Evolutionary conservation across 2,113 vertebrate species (phyloP).

Genomic region (Ictalurus furcatus): DNA sequence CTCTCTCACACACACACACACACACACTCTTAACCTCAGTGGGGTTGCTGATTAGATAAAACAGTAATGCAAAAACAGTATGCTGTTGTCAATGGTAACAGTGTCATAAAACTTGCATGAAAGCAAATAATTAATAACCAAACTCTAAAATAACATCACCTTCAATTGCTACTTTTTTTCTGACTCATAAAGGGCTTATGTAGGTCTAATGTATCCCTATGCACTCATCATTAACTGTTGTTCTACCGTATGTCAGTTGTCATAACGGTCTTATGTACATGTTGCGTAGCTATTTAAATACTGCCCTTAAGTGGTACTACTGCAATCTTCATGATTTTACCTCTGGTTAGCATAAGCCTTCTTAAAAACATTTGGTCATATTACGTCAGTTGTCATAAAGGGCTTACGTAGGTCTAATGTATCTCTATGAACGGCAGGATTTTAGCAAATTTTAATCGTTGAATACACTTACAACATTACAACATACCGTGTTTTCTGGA

Average conservation of each 20-base stretch:
- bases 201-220: not conserved
- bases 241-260: too few species aligned
- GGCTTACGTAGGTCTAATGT: not conserved
- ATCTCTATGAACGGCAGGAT: not conserved
- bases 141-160: not conserved
- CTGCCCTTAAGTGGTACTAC: not conserved
- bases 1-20: slow-evolving; percentile 14
- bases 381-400: not conserved
- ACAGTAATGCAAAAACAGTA: not conserved
- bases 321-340: not conserved
- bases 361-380: too few species aligned
- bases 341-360: not conserved
- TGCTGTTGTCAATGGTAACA: not conserved
- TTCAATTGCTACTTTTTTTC: not conserved
- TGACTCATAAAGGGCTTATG: not conserved
- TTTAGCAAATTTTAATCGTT: not conserved
- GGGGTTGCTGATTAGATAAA: slow-evolving; percentile 16
- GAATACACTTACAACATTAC: not conserved
- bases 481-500: not conserved
- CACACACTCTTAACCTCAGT: not conserved
- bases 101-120: not conserved
- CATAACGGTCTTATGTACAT: too few species aligned
- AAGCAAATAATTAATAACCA: not conserved
- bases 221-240: not conserved
- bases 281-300: too few species aligned